Evolutionary conservation across 2,797 vertebrate genomes (phyloP), one percentile per base, ranked within the genome.

Genomic region (Fundulus diaphanus): DNA sequence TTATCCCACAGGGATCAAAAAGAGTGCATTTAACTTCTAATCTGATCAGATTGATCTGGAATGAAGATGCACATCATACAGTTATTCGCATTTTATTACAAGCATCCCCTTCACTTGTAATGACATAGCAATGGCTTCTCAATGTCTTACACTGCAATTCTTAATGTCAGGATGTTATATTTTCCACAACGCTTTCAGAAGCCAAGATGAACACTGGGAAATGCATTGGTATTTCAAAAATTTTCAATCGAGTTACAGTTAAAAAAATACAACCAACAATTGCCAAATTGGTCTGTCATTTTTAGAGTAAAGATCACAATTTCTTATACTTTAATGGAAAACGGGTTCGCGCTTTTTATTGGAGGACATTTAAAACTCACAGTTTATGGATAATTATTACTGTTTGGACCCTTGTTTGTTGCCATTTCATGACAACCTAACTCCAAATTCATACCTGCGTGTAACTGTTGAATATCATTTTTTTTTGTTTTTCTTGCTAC

Each of bases 1-100:
- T 68, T 77, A 77, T 73, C 49, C 74, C 69, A 81, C 29, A 75
- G 71, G 76, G 54, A 83, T 75, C 73, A 79, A 57, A 74, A 51
- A 61, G 29, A 51, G 35, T 27, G 54, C 70, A 27, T 70, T 82
- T 67, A 69, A 74, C 29, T 59, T 84, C 13, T 57, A 67, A 82
- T 82, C 70, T 59, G 70, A 86, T 72, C 63, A 42, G 63, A 82
- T 81, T 73, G 49, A 80, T 73, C 22, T 48, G 69, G 75, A 54
- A 67, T 80, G 49, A 76, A 68, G 54, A 78, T 57, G 35, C 31
- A 75, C 52, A 49, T 33, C 16, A 83, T 67, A 65, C 2, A 35
- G 5, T 18, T 33, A n/a, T 66, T 46, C 49, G 70, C 54, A 73
- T 82, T 73, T 65, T 76, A 80, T 76, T 54, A 68, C 46, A 57